A percentile compares a stretch with the other conserved stretches of the same genome.
Conservation (phyloP, 2,888 invertebrate species). For the Netelia inedita region DNA sequence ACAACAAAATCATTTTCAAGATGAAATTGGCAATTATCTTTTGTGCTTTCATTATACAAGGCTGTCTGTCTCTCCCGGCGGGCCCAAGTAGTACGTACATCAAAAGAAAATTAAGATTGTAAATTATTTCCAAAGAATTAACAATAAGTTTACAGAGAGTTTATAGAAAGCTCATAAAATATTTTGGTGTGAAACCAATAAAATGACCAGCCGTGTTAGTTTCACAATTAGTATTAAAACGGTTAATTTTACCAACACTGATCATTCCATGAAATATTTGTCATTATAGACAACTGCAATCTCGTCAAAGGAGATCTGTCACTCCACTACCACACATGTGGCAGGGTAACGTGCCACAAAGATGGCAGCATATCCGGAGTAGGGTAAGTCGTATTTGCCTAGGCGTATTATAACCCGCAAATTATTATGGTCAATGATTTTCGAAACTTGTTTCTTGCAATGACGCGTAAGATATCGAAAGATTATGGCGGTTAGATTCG, state of each 20-base stretch:
- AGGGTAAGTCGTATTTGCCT: neutral
- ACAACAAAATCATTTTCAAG: neutral
- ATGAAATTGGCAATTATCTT: neutral
- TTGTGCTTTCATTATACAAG: neutral
- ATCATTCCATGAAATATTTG: neutral
- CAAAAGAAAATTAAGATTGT: neutral
- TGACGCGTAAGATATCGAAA: no score
- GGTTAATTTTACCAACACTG: neutral
- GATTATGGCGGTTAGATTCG: no score
- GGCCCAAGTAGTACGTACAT: neutral
- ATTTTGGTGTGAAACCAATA: no score
- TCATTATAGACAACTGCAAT: neutral
- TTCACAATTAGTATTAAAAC: no score
- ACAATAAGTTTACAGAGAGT: no score
- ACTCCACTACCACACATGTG: constrained; percentile 28
- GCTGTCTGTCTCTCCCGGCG: neutral
- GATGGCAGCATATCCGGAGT: neutral
- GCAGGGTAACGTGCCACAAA: constrained; percentile 2
- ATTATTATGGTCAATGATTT: neutral
- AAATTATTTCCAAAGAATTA: no score
- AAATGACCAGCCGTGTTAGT: no score
- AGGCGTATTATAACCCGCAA: neutral
- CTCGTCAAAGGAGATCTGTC: constrained; percentile 22
- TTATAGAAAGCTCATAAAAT: no score
- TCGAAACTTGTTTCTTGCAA: no score